phyloP scores from a whole-genome alignment of 2,797 vertebrate genomes.

The Poecilia picta region DNA sequence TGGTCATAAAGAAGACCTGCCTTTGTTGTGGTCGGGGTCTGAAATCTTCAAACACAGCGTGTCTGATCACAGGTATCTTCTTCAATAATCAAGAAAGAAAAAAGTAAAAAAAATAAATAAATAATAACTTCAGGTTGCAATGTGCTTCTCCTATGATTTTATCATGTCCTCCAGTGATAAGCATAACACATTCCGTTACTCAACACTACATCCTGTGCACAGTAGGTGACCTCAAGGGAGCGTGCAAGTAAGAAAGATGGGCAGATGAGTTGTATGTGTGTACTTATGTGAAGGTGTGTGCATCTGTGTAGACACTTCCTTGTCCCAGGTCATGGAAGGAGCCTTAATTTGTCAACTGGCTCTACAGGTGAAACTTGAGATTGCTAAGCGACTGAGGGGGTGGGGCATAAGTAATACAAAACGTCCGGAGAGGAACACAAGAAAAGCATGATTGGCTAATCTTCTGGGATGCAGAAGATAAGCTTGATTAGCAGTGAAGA shows the following conservation, averaged over 20 bases:
- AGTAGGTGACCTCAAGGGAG: constrained; percentile 46
- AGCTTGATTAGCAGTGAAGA: constrained; percentile 37
- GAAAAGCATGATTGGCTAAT: constrained; percentile 28
- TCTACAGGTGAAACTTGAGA: constrained; percentile 78
- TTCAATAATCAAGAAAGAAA: constrained; percentile 5
- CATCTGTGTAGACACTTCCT: constrained; percentile 62
- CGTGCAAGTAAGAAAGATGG: constrained; percentile 35
- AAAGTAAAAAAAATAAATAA: neutral
- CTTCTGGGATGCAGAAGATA: constrained; percentile 37
- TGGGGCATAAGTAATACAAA: constrained; percentile 81
- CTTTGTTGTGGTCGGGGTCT: constrained; percentile 17
- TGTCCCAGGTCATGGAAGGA: constrained; percentile 71
- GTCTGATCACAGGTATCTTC: constrained; percentile 33
- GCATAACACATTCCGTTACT: constrained; percentile 63
- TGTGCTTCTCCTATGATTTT: constrained; percentile 52
- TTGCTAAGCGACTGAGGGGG: constrained; percentile 65
- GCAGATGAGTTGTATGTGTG: constrained; percentile 34
- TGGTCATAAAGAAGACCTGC: constrained; percentile 39
- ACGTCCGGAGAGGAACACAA: constrained; percentile 51
- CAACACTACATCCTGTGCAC: constrained; percentile 52
- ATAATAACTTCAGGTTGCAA: constrained; percentile 39
- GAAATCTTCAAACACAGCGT: constrained; percentile 35
- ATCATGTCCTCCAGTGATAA: constrained; percentile 49
- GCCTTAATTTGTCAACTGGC: constrained; percentile 84
- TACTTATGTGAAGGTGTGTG: constrained; percentile 26